Conservation (phyloP, 2,113 vertebrate species). For the Rostratula benghalensis region DNA sequence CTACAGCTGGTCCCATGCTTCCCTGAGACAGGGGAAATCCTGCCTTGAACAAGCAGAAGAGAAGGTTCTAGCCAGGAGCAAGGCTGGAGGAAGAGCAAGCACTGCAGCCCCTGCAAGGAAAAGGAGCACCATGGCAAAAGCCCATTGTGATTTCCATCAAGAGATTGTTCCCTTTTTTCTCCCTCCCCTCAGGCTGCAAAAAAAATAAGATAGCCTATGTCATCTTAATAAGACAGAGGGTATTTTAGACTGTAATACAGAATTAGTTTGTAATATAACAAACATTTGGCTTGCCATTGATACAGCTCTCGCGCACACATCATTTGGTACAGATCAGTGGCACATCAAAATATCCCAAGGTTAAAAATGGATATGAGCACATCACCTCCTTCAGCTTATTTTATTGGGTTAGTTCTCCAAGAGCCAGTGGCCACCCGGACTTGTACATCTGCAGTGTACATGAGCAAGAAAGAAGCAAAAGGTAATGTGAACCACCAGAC, state of each 20-base stretch:
- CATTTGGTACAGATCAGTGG: too few species aligned
- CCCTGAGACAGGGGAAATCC: neutral
- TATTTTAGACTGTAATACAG: neutral
- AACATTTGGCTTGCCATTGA: neutral
- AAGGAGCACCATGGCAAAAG: neutral
- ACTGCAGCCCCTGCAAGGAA: neutral
- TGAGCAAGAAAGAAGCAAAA: neutral
- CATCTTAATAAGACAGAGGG: neutral
- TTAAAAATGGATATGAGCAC: neutral
- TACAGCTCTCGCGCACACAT: neutral
- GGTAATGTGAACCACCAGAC: neutral
- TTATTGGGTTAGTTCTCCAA: neutral
- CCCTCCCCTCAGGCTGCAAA: neutral
- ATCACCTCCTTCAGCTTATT: neutral
- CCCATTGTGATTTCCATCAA: neutral
- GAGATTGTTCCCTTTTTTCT: neutral
- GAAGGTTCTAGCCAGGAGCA: neutral
- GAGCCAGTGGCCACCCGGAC: neutral
- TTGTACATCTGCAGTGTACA: accelerated
- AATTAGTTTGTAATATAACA: neutral
- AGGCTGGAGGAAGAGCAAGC: accelerated
- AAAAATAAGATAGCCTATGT: neutral
- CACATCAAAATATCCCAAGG: neutral
- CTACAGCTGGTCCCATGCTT: neutral
- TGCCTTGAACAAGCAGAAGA: neutral